Percentiles rank a stretch among this genome's conserved stretches.
Evolutionary conservation across 2,888 invertebrate genomes (phyloP).

Genomic region (Danaus chrysippus): DNA sequence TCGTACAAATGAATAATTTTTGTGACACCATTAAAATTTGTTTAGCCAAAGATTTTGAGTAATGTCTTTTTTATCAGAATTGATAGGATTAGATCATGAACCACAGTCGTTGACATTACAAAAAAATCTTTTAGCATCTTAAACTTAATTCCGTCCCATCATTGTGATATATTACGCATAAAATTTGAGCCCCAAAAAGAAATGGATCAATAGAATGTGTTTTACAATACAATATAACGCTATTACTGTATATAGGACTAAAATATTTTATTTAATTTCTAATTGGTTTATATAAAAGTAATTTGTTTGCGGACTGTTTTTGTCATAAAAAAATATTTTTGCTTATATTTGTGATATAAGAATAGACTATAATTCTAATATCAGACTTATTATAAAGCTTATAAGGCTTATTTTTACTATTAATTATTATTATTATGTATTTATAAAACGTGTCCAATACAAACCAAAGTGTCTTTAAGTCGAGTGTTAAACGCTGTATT

Average conservation of each 20-base stretch:
- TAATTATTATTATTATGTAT: constrained; percentile 16
- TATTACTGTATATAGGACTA: too few species aligned
- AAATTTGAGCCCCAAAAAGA: too few species aligned
- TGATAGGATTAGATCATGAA: too few species aligned
- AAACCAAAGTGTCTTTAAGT: constrained; percentile 77
- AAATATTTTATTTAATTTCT: background rate
- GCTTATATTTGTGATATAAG: background rate
- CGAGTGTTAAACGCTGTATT: constrained; percentile 77
- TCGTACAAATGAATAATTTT: background rate
- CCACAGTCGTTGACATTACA: background rate
- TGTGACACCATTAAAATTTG: constrained; percentile 23
- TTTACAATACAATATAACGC: too few species aligned
- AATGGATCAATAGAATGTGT: too few species aligned
- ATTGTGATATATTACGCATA: constrained; percentile 19
- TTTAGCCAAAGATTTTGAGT: constrained; percentile 36
- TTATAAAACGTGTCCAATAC: constrained; percentile 51
- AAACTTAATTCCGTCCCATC: constrained; percentile 22
- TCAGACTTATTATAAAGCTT: background rate
- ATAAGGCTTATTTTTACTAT: constrained; percentile 6
- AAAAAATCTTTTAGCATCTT: background rate
- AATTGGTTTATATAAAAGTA: background rate
- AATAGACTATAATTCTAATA: background rate
- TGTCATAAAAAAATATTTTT: background rate
- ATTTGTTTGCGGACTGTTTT: background rate
- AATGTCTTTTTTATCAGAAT: constrained; percentile 4